phyloP scores from a whole-genome alignment of 2,888 invertebrate species.

The Abrostola triplasia region DNA sequence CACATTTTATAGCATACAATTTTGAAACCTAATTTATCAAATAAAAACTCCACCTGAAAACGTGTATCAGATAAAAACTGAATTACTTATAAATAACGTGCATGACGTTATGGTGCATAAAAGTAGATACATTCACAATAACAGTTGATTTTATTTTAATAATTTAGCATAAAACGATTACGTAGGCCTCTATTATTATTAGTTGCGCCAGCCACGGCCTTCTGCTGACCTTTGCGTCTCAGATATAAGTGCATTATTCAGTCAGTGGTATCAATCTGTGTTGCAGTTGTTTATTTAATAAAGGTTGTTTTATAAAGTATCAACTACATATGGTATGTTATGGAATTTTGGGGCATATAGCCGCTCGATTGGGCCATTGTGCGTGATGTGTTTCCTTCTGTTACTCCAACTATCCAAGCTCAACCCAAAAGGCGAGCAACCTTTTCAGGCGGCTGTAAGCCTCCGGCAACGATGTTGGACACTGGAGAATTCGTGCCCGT shows the following conservation, averaged over 20 bases:
- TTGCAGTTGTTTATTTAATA: conserved; percentile 13
- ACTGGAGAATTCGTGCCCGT: no score
- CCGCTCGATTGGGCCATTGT: no score
- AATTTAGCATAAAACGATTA: conserved; percentile 36
- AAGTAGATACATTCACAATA: conserved; percentile 16
- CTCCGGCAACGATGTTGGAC: no score
- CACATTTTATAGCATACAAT: background rate
- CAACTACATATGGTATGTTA: no score
- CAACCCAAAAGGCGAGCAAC: no score
- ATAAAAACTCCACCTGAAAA: conserved; percentile 3
- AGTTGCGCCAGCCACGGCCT: conserved; percentile 58
- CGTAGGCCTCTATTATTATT: conserved; percentile 52
- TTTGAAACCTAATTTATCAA: background rate
- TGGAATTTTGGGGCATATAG: no score
- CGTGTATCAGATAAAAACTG: conserved; percentile 9
- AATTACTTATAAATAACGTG: conserved; percentile 4
- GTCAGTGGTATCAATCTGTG: conserved; percentile 41
- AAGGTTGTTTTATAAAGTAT: conserved; percentile 9
- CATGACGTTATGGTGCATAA: conserved; percentile 5
- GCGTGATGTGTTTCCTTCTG: no score
- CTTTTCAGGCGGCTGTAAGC: no score
- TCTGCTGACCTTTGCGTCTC: conserved; percentile 60
- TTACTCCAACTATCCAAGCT: no score
- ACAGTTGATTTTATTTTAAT: conserved; percentile 27
- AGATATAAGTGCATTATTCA: conserved; percentile 53